Evolutionary conservation across 2,797 vertebrate genomes (phyloP), one percentile per base, ranked within the genome.

Genomic region (Eulemur coronatus): DNA sequence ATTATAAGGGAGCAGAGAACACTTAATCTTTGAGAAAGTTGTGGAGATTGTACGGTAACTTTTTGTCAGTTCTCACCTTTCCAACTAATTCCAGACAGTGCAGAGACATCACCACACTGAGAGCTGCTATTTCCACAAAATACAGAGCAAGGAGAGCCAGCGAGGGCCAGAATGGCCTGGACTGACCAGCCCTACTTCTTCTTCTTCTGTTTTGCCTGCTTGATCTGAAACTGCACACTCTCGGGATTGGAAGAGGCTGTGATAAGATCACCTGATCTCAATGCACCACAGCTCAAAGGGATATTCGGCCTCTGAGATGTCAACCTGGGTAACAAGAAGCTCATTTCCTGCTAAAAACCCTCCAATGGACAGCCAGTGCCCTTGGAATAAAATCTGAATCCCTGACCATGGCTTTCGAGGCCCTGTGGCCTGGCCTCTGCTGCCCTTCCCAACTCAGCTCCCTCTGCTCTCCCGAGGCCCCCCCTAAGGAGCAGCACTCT

Each of bases 331-430:
- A 33, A 52, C 0, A 0, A 11, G 52, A 88, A 76, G 38, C 41
- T 88, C 22, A 33, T 30, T 69, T 41, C 28, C 75, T 87, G 28
- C 48, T 78, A 85, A 82, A 75, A 55, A 13, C 1, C 41, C n/a
- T 69, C 28, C 33, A n/a, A 57, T 0, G 1, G 1, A 61, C 35
- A 61, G 35, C 10, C 41, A 48, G 33, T 65, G 52, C 35, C 52
- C 72, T 73, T 26, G 5, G 13, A 50, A 87, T 41, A 86, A 81
- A 97, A 57, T 52, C 73, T 84, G 82, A 87, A 80, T 22, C 30
- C 55, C 22, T 76, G 48, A 30, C 9, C n/a, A n/a, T 2, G 48
- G 24, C 22, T 70, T 91, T 33, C 55, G 43, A 84, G 84, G 61
- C 17, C 63, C 65, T n/a, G 26, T 6, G 33, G 50, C 2, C 57